Evolutionary conservation across 2,797 vertebrate species (phyloP), one percentile per base, ranked within the genome.

Genomic region (Sebastes itinus): DNA sequence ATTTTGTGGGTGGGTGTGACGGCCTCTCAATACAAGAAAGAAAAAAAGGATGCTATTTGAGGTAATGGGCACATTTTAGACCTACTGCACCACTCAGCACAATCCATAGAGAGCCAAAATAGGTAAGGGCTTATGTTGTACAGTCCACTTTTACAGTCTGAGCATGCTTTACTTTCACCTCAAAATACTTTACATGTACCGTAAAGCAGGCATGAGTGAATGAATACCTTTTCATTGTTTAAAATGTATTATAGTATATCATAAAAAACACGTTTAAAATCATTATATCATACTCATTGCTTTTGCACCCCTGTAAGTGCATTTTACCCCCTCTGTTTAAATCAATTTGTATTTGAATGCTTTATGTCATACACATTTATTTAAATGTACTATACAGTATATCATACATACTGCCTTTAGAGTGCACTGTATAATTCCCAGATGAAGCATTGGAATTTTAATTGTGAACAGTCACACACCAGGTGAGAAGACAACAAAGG

Each of bases 401-500:
- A 59, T 35, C 11, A 49, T 20, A 20, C 3, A 68, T 14, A 23
- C 13, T 22, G 59, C 23, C 42, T 61, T 58, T 7, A 68, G 13
- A 35, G 46, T 11, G 14, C 35, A 8, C 20, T 27, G 30, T 68
- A 35, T 54, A 28, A 65, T 58, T 69, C 72, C 32, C 23, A 67
- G 46, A 71, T 79, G 66, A 78, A 54, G 54, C 62, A 13, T 23
- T 74, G 22, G 18, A n/a, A 59, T 72, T 65, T 54, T 60, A 64
- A 52, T 49, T 35, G 32, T 79, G 66, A 81, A 32, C 60, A 68
- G 65, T 62, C 16, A 42, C 72, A 13, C 46, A 72, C n/a, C 55
- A 63, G 71, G 63, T 79, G 23, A 82, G 56, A 68, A 14, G 25
- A 76, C 25, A 62, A 74, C 49, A 79, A 82, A 68, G 49, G 18